These are phyloP conservation scores for Acropternis orthonyx DNA, from an alignment of 2,797 vertebrate genomes.

Conservation along the genomic window DNA sequence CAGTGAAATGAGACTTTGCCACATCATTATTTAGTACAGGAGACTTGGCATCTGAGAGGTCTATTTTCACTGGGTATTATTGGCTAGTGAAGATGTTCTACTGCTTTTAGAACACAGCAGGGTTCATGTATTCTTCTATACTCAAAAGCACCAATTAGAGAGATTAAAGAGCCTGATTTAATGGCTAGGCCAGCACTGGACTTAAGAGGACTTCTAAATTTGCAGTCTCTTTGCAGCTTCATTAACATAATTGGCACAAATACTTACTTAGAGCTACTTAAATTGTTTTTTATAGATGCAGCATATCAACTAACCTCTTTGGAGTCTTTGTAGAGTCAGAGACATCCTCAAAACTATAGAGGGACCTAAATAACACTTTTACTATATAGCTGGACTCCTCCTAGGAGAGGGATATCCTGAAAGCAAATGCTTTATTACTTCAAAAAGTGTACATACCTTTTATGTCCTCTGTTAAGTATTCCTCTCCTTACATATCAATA, in stretches of 20 bases:
- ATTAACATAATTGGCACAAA: conserved; percentile 29
- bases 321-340: not conserved
- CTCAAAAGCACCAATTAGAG: conserved; percentile 52
- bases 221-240: not conserved
- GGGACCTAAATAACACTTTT: not conserved
- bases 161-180: conserved; percentile 46
- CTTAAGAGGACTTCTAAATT: conserved; percentile 26
- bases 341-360: not conserved
- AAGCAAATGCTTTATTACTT: not conserved
- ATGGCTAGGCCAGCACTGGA: conserved; percentile 10
- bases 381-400: not conserved
- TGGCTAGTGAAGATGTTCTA: conserved; percentile 29
- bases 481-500: not conserved
- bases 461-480: not conserved
- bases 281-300: conserved; percentile 9
- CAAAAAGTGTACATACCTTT: not conserved
- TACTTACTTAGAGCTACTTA: conserved; percentile 1
- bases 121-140: conserved; percentile 22
- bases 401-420: not conserved
- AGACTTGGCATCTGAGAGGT: not conserved
- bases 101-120: conserved; percentile 45
- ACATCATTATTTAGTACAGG: not conserved
- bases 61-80: not conserved
- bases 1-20: not conserved
- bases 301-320: not conserved